A percentile compares a stretch with the other conserved stretches of the same genome.
Conservation (phyloP, 2,888 invertebrate genomes). For the Atethmia centrago region DNA sequence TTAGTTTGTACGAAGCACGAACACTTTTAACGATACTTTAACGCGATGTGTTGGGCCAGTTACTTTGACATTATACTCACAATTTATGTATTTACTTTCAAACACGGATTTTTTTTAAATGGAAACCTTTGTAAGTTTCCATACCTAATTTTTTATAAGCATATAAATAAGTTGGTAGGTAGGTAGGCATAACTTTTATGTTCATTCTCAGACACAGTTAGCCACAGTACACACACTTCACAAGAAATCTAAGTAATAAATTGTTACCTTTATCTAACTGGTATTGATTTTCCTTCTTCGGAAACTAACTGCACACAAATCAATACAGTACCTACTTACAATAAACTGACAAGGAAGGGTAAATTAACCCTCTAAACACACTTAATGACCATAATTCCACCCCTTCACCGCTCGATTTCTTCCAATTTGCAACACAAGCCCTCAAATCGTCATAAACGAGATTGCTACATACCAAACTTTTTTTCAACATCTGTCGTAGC, state of each 20-base stretch:
- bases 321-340: slow-evolving; percentile 23
- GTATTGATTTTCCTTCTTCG: slow-evolving; percentile 25
- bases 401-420: slow-evolving; percentile 76
- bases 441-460: slow-evolving; percentile 80
- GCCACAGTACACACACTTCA: not conserved
- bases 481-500: slow-evolving; percentile 87
- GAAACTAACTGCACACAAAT: slow-evolving; percentile 14
- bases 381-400: slow-evolving; percentile 64
- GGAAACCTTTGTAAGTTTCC: slow-evolving; percentile 1
- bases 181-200: too few relatives aligned
- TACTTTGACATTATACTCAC: slow-evolving; percentile 41
- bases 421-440: slow-evolving; percentile 79
- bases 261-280: slow-evolving; percentile 6
- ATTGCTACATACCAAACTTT: slow-evolving; percentile 76
- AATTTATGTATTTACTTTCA: slow-evolving; percentile 33
- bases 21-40: slow-evolving; percentile 52
- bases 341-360: slow-evolving; percentile 34
- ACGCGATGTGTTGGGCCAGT: slow-evolving; percentile 29
- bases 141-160: too few relatives aligned
- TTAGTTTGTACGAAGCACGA: slow-evolving; percentile 78
- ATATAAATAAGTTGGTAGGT: not conserved
- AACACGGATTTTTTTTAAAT: not conserved
- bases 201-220: not conserved
- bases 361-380: slow-evolving; percentile 53
- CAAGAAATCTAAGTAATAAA: slow-evolving; percentile 1